Percentiles rank a stretch among this genome's conserved stretches.
phyloP scores from a whole-genome alignment of 1,140 invertebrate species.

The Listronotus bonariensis region DNA sequence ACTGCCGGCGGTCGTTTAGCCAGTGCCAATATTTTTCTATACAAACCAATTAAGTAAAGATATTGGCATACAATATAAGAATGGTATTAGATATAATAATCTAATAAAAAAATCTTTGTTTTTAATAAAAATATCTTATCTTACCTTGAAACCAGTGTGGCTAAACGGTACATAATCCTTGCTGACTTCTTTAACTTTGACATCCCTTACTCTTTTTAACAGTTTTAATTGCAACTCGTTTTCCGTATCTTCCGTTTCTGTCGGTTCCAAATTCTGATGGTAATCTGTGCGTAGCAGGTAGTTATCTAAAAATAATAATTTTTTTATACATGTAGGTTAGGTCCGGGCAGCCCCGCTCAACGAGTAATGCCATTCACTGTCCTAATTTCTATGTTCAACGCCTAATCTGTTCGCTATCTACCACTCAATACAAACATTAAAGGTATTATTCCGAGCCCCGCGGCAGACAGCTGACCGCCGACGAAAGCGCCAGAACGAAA shows the following conservation, averaged over 20 bases:
- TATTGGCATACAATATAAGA: background rate
- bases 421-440: too few relatives aligned
- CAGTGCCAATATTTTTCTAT: too few relatives aligned
- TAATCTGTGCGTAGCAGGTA: conserved; percentile 29
- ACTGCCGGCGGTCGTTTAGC: too few relatives aligned
- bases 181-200: conserved; percentile 43
- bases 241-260: conserved; percentile 26
- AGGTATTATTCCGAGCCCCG: too few relatives aligned
- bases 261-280: conserved; percentile 39
- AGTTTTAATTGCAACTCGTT: conserved; percentile 49
- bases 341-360: background rate
- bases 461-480: too few relatives aligned
- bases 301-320: conserved; percentile 12
- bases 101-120: background rate
- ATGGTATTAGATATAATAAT: background rate
- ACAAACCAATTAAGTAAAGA: too few relatives aligned
- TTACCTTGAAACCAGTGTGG: conserved; percentile 32
- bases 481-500: too few relatives aligned
- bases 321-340: too few relatives aligned
- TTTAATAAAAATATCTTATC: background rate
- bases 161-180: conserved; percentile 18
- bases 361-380: too few relatives aligned
- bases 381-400: too few relatives aligned
- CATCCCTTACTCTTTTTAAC: conserved; percentile 51
- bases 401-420: too few relatives aligned